These are phyloP conservation scores for Holothuria glaberrima DNA, from an alignment of 35 echinoderm and acorn worm genomes.

Conservation along the genomic window DNA sequence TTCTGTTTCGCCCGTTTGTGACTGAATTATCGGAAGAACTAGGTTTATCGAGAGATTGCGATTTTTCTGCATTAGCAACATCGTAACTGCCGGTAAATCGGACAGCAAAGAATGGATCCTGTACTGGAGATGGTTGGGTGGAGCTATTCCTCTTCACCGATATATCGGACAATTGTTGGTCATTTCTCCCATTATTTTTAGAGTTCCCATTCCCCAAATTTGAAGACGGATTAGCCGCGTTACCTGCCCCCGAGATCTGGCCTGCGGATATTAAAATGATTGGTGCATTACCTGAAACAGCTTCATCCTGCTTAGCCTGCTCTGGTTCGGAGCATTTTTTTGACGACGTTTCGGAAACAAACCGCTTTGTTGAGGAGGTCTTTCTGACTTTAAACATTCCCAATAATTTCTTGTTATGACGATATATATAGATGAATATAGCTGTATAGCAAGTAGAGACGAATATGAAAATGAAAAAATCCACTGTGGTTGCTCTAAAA, in stretches of 20 bases:
- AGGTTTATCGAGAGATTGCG: no score
- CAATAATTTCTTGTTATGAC: slow-evolving; percentile 30
- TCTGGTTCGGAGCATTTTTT: background rate
- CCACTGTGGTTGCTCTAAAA: slow-evolving; percentile 2
- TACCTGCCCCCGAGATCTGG: background rate
- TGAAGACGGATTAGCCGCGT: background rate
- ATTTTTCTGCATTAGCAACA: no score
- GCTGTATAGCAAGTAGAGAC: slow-evolving; percentile 33
- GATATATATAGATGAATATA: slow-evolving; percentile 43
- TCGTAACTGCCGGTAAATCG: no score
- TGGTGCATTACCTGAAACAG: background rate
- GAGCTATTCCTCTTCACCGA: no score
- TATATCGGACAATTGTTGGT: no score
- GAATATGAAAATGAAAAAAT: slow-evolving; percentile 23
- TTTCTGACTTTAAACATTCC: slow-evolving; percentile 9
- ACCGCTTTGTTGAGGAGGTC: background rate
- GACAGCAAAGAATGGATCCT: no score
- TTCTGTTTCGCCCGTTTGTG: no score
- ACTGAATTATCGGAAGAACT: no score
- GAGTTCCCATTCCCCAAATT: no score
- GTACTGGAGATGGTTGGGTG: no score
- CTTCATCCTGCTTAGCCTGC: background rate
- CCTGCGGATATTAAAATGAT: background rate
- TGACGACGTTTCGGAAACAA: background rate
- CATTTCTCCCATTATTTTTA: no score